Evolutionary conservation across 2,113 vertebrate species (phyloP).

Genomic region (Eolophus roseicapilla): DNA sequence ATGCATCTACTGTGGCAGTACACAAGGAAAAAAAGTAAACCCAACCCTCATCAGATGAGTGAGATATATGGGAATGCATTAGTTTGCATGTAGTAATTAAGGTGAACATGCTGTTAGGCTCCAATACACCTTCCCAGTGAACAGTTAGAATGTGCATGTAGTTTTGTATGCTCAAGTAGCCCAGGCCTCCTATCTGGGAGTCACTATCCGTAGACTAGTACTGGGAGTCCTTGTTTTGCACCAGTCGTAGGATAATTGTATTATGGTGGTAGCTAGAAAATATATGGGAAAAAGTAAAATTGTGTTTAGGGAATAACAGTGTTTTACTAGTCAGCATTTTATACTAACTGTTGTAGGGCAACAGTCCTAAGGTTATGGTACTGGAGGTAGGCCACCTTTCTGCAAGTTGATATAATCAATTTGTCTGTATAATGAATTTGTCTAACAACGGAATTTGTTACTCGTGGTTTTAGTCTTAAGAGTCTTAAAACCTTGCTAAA

Average conservation of each 20-base stretch:
- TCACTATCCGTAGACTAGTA: not conserved
- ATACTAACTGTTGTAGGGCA: not conserved
- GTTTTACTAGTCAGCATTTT: not conserved
- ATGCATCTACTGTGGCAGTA: not conserved
- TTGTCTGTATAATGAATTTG: not conserved
- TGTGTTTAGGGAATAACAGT: not conserved
- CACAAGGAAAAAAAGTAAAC: not conserved
- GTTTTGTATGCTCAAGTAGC: not conserved
- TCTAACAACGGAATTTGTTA: not conserved
- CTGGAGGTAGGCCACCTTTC: not conserved
- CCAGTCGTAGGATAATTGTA: not conserved
- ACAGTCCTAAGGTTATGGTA: conserved; percentile 43
- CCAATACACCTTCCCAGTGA: not conserved
- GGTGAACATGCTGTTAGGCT: not conserved
- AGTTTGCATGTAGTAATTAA: not conserved
- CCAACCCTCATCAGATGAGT: not conserved
- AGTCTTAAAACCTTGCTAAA: not conserved
- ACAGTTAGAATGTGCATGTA: not conserved
- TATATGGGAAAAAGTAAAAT: not conserved
- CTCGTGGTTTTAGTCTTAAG: not conserved
- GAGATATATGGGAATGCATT: not conserved
- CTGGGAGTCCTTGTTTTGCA: not conserved
- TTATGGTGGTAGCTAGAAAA: conserved; percentile 14
- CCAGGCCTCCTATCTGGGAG: not conserved
- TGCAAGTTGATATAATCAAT: not conserved